Evolutionary conservation across 1,140 invertebrate species (phyloP).

Genomic region (Chrysomallon squamiferum): DNA sequence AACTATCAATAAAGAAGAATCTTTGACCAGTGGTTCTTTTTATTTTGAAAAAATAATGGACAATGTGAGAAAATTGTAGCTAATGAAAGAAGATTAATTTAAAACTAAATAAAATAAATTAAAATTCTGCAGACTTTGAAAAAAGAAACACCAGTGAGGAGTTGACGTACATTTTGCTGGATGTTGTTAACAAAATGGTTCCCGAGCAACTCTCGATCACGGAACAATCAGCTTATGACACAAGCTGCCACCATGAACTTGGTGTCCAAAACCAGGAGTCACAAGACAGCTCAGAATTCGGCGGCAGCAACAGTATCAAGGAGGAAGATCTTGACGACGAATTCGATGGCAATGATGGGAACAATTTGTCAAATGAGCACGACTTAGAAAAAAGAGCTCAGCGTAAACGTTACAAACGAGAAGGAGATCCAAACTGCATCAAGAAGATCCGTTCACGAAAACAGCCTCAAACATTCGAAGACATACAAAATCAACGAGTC

Average conservation of each 20-base stretch:
- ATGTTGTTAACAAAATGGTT: background rate
- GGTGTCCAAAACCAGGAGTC: slow-evolving; percentile 2
- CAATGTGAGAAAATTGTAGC: too few relatives aligned
- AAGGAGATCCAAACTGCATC: background rate
- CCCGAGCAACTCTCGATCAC: background rate
- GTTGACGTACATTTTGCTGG: too few relatives aligned
- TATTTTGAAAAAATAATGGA: too few relatives aligned
- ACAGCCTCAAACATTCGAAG: slow-evolving; percentile 49
- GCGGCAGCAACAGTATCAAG: background rate
- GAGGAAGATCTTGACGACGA: slow-evolving; percentile 13
- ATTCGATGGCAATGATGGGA: background rate
- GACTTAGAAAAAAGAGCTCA: background rate
- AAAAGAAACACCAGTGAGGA: too few relatives aligned
- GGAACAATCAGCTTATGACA: background rate
- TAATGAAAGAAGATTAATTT: too few relatives aligned
- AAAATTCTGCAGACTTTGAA: too few relatives aligned
- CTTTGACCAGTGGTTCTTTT: too few relatives aligned
- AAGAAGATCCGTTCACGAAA: slow-evolving; percentile 37
- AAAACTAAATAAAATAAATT: too few relatives aligned
- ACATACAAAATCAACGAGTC: slow-evolving; percentile 75
- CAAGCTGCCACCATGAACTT: background rate
- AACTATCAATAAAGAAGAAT: too few relatives aligned
- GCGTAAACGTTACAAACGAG: background rate
- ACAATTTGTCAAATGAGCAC: too few relatives aligned
- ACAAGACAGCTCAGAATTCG: background rate